Conservation (phyloP, 2,797 vertebrate genomes). For the Gallinago nigripennis region DNA sequence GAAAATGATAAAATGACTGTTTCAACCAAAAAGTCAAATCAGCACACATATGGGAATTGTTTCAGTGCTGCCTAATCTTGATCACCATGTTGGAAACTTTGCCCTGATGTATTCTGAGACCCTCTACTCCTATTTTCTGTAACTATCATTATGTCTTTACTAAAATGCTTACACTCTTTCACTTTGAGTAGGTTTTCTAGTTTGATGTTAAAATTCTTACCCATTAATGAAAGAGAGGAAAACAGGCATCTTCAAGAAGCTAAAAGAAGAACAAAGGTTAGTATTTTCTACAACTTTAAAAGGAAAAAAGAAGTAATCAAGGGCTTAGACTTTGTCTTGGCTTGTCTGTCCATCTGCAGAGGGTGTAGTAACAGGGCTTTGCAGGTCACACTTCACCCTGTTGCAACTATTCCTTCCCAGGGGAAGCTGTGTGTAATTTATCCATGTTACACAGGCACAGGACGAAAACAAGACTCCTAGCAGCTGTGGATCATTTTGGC, state of each 20-base stretch:
- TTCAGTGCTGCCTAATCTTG: background rate
- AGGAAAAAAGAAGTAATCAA: background rate
- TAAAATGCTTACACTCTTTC: background rate
- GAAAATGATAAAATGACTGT: background rate
- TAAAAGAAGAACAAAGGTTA: background rate
- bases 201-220: background rate
- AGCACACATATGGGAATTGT: background rate
- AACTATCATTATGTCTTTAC: background rate
- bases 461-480: background rate
- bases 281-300: background rate
- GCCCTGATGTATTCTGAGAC: background rate
- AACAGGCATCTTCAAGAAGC: background rate
- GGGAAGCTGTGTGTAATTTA: background rate
- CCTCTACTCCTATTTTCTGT: background rate
- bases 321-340: background rate
- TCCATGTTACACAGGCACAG: background rate
- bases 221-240: background rate
- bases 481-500: background rate
- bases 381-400: background rate
- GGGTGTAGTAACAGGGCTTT: background rate
- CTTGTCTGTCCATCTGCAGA: background rate
- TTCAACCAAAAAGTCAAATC: background rate
- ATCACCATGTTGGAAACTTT: background rate
- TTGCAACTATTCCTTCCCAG: background rate
- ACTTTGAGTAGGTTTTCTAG: background rate